Evolutionary conservation across 92 coral and sea anemone genomes (phyloP).

Genomic region (Blastomussa wellsi): DNA sequence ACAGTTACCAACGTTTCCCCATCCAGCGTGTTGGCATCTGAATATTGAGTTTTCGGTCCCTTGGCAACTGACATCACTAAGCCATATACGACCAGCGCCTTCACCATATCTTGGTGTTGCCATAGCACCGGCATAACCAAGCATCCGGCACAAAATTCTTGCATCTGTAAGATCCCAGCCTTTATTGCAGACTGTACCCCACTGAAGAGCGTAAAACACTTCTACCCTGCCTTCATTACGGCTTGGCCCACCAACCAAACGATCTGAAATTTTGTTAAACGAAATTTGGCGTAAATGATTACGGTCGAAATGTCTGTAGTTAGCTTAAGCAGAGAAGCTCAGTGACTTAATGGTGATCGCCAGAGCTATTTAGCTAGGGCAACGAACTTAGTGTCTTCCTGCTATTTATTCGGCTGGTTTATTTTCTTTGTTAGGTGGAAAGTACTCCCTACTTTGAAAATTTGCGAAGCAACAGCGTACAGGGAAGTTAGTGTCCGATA

Average conservation of each 20-base stretch:
- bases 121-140: slow-evolving; percentile 43
- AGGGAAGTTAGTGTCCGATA: too few species aligned
- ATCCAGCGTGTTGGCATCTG: slow-evolving; percentile 48
- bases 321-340: too few species aligned
- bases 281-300: neutral
- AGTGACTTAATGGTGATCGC: too few species aligned
- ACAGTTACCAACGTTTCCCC: slow-evolving; percentile 40
- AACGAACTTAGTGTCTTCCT: too few species aligned
- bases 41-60: slow-evolving; percentile 51
- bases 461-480: too few species aligned
- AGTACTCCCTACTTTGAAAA: too few species aligned
- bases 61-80: slow-evolving; percentile 55
- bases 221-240: slow-evolving; percentile 54
- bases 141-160: slow-evolving; percentile 55
- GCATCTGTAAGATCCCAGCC: slow-evolving; percentile 70
- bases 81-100: slow-evolving; percentile 38
- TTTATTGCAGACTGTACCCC: slow-evolving; percentile 60
- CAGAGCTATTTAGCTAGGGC: too few species aligned
- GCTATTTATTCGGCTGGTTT: too few species aligned
- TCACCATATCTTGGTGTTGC: slow-evolving; percentile 28
- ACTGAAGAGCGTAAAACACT: slow-evolving; percentile 31
- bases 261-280: neutral
- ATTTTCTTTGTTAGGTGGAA: too few species aligned
- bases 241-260: slow-evolving; percentile 16
- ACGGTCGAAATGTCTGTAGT: neutral